Base-by-base conservation (phyloP, 2,888 invertebrate genomes). In the Suillia variegata region DNA sequence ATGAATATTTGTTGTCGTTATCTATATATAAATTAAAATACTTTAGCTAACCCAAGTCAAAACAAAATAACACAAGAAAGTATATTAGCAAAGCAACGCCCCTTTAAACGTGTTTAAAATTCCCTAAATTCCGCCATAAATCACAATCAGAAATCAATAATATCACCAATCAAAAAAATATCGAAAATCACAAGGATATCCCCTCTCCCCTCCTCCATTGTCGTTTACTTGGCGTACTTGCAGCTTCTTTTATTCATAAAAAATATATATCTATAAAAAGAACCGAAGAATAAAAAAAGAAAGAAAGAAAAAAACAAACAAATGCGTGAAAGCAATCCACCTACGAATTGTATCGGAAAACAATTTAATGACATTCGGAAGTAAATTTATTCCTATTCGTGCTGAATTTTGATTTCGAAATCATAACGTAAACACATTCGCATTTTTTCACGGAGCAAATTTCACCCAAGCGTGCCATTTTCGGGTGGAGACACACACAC, bases 301-400 rank as follows among this genome's bases (percentile, higher is more conserved):
- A n/a, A n/a, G n/a, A n/a, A n/a, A n/a, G n/a, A n/a, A n/a, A n/a
- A n/a, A n/a, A n/a, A n/a, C n/a, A n/a, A n/a, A n/a, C n/a, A n/a
- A n/a, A n/a, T n/a, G n/a, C 31, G 31, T 38, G 38, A 4, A 38
- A 13, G 38, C n/a, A 38, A 6, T 18, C 4, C 45, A 20, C 17
- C 4, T 18, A 20, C 20, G 20, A 45, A 18, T 18, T 45, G 18
- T 73, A 77, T 78, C 77, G 74, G 76, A 77, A 78, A 79, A 74
- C 74, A 74, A 79, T 79, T 79, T 79, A 77, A 78, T 79, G 78
- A 71, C 71, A 76, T 74, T 73, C 77, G 77, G 78, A 78, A 75
- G 77, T 77, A 73, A 78, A 76, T 75, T 75, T 74, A 77, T 77
- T 73, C 71, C 68, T 70, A 69, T 70, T 74, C 74, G 77, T 77